Conservation (phyloP, 2,797 vertebrate species). For the Cetoscarus ocellatus region DNA sequence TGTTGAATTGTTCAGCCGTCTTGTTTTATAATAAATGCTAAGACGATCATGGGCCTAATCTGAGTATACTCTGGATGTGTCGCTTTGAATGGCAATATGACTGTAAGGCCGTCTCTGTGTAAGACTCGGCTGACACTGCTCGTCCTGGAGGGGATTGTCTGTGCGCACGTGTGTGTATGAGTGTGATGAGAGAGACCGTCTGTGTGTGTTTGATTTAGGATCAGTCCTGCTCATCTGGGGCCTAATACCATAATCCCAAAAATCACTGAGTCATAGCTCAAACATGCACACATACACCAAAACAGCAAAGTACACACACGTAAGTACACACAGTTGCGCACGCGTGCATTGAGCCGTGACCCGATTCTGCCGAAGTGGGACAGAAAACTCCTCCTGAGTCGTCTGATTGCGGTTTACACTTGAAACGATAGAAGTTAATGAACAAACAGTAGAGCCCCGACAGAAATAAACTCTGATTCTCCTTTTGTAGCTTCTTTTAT, state of each 20-base stretch:
- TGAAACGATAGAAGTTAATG: conserved; percentile 48
- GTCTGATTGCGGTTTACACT: conserved; percentile 58
- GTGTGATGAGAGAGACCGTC: conserved; percentile 58
- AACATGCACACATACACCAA: conserved; percentile 64
- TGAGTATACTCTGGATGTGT: conserved; percentile 73
- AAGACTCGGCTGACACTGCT: conserved; percentile 76
- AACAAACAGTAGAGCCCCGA: conserved; percentile 37
- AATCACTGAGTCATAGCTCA: conserved; percentile 83
- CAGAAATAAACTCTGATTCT: conserved; percentile 51
- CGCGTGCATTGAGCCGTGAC: conserved; percentile 48
- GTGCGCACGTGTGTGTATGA: conserved; percentile 24
- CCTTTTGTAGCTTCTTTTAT: conserved; percentile 32
- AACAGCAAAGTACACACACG: conserved; percentile 54
- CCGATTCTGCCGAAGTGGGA: conserved; percentile 67
- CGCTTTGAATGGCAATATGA: conserved; percentile 76
- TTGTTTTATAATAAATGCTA: conserved; percentile 79
- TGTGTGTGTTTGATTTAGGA: conserved; percentile 83
- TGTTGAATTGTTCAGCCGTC: conserved; percentile 75
- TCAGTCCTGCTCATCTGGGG: conserved; percentile 82
- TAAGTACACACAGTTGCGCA: conserved; percentile 41
- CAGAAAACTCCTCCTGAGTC: conserved; percentile 54
- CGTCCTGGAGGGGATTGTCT: conserved; percentile 77
- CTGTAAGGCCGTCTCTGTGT: conserved; percentile 72
- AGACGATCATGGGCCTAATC: conserved; percentile 79
- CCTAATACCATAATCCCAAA: conserved; percentile 84